Evolutionary conservation across 2,888 invertebrate genomes (phyloP).

Genomic region (Troglohyphantes excavatus): DNA sequence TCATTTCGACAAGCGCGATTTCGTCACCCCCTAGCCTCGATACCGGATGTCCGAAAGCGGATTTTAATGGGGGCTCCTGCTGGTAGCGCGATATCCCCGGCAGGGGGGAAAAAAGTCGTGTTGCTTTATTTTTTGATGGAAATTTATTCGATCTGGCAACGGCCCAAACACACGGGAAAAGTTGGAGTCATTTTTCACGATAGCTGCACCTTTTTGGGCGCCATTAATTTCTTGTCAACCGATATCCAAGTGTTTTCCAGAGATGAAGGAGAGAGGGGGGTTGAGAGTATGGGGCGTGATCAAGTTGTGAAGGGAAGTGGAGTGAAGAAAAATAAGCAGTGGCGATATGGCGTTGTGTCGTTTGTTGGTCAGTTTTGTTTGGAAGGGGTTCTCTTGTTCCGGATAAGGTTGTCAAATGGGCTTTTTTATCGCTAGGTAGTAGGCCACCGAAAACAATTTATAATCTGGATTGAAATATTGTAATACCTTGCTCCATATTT

Average conservation of each 20-base stretch:
- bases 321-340: not conserved
- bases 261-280: not conserved
- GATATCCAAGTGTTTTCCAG: not conserved
- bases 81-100: conserved; percentile 31
- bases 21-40: conserved; percentile 42
- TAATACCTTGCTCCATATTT: too few species aligned
- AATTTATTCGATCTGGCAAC: conserved; percentile 69
- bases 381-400: too few species aligned
- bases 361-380: too few species aligned
- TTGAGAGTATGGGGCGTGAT: not conserved
- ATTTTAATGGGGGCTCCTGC: conserved; percentile 49
- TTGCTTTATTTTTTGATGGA: conserved; percentile 66
- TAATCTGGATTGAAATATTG: too few species aligned
- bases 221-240: conserved; percentile 73
- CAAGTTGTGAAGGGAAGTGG: conserved; percentile 40
- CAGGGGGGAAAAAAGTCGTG: conserved; percentile 31
- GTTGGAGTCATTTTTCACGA: conserved; percentile 71
- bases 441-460: too few species aligned
- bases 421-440: too few species aligned
- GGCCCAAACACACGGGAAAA: conserved; percentile 60
- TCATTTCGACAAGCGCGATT: conserved; percentile 33
- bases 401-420: too few species aligned
- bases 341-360: not conserved
- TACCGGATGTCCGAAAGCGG: conserved; percentile 9
- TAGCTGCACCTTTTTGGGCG: conserved; percentile 65